Base-by-base conservation (phyloP, 1,140 invertebrate species). In the Eulimnadia texana region DNA sequence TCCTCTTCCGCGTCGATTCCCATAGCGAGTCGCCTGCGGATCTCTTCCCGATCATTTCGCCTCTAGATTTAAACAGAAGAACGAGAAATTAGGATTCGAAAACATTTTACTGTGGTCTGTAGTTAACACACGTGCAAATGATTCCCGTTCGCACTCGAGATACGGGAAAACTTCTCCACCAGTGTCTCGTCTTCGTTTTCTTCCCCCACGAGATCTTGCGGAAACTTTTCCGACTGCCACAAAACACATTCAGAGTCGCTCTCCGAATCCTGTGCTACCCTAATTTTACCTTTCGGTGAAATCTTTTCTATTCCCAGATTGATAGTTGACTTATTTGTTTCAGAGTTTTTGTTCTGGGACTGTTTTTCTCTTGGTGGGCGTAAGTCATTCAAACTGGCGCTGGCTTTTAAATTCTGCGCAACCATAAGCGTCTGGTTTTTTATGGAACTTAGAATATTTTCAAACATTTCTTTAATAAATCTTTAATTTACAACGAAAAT, bases 21-120 rank as follows among this genome's bases (percentile, higher is more conserved):
- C 84, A 92, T 90, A 0, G 90, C 90, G 67, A 94, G 73, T 63
- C 89, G 79, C 68, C 86, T 80, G 60, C 91, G 81, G 66, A 95
- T 94, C 75, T 93, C 90, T 73, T 94, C 90, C 63, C 90, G 78
- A 71, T 94, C 90, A 82, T 89, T 92, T 68, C 85, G 80, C 70
- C 86, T 82, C 86, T 90, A 76, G n/a, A n/a, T n/a, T n/a, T n/a
- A n/a, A n/a, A n/a, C n/a, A n/a, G 6, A 42, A 42, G 16, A 42
- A 42, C 6, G 33, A 6, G 16, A 42, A 42, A 42, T 9, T 16
- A 42, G 33, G 16, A 42, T 27, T 29, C 23, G 16, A 42, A 13
- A 33, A 25, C 3, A 22, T 62, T 58, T 53, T 22, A 62, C 9
- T 28, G 9, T 3, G 57, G 51, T 13, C 6, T 58, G 22, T 19